Evolutionary conservation across 1,140 invertebrate genomes (phyloP), one percentile per base, ranked within the genome.

Genomic region (Megalopta genalis): DNA sequence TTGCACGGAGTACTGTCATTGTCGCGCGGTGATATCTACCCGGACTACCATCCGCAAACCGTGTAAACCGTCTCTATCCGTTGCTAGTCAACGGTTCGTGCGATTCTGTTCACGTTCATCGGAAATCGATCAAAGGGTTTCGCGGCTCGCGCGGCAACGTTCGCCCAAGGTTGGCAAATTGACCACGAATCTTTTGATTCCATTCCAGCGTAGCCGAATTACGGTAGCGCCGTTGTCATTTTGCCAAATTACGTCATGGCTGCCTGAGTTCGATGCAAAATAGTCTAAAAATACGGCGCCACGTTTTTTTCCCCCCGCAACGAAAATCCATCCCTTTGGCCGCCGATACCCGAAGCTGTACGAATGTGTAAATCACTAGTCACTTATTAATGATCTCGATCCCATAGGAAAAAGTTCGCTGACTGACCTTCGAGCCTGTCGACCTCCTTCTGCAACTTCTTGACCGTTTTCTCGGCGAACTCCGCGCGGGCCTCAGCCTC

Each of bases 381-480:
- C 21, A n/a, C 54, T 57, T n/a, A 57, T 57, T 57, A 57, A 21
- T 57, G 18, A n/a, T n/a, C 8, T 2, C n/a, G n/a, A 21, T 8
- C 7, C 0, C 2, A n/a, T 4, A 23, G 8, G 27, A 49, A 76
- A 59, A 18, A 54, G 8, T 37, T 23, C 6, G 63, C 0, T 16
- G 63, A 64, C 65, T 63, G 57, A 99, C 99, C 99, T 98, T 99
- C 99, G 93, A 99, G 97, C 97, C 99, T 98, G 96, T 99, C 99
- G 92, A 99, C 99, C 94, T 99, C 99, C 96, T 99, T 99, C 95
- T 99, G 99, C 88, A 99, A 95, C 93, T 99, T 99, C 95, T 99
- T 99, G 89, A 99, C 99, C 83, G 98, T 99, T 95, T 99, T 98
- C 94, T 99, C 99, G 89, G 99, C 99, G 94, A 98, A 99, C 93